These are phyloP conservation scores for Anguilla anguilla DNA, from an alignment of 2,797 vertebrate species.

Conservation along the genomic window DNA sequence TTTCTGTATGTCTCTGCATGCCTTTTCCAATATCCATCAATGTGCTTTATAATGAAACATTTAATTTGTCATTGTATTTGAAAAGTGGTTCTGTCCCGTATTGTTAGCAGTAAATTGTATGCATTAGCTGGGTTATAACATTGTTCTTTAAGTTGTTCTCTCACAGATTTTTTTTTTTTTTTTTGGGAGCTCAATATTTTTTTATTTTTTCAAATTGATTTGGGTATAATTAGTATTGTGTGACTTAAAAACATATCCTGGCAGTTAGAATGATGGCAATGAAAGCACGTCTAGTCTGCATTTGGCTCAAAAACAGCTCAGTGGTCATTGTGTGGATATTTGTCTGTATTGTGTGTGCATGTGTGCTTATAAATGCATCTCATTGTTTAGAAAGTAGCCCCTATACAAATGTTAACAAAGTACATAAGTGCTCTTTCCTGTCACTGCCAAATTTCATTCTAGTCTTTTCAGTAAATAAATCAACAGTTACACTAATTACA, in stretches of 20 bases:
- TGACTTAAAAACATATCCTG: not conserved
- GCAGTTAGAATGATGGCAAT: not conserved
- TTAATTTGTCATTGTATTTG: not conserved
- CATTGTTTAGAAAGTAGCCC: constrained; percentile 1
- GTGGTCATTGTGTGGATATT: not conserved
- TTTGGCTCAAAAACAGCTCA: not conserved
- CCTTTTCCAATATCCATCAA: not conserved
- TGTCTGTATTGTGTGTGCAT: not conserved
- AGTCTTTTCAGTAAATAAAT: not conserved
- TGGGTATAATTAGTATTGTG: not conserved
- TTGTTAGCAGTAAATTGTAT: not conserved
- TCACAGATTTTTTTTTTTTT: not conserved
- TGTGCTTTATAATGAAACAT: not conserved
- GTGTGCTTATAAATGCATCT: not conserved
- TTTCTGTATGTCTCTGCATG: not conserved
- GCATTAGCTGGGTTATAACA: not conserved
- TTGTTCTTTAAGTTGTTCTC: not conserved
- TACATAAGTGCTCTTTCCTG: not conserved
- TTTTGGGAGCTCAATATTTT: not conserved
- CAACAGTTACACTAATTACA: not conserved
- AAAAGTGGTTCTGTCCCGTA: not conserved
- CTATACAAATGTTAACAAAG: not conserved
- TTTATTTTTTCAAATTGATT: not conserved
- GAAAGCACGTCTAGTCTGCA: not conserved
- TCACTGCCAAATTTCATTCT: not conserved